Base-by-base conservation (phyloP, 2,113 vertebrate genomes). In the Marmota flaviventris region DNA sequence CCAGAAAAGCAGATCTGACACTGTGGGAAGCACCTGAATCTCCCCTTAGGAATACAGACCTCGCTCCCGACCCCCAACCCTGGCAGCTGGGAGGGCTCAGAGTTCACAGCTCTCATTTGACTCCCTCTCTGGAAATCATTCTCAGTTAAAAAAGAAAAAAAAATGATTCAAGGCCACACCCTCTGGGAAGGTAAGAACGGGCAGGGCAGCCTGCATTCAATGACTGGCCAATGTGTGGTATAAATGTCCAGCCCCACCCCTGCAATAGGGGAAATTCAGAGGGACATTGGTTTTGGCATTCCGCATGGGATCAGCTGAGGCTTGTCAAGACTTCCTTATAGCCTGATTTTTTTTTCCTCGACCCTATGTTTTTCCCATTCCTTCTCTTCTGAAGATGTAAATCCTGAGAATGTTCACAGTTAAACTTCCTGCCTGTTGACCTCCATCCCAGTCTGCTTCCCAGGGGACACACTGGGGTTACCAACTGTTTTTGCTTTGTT, bases 61-160 rank as follows among this genome's bases (percentile, higher is more conserved):
- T 14, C 37, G 3, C 0, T 2, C 45, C 3, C 5, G 16, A 34
- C 67, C 32, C 67, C 67, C 2, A 1, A 58, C 56, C 20, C 4
- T 2, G 0, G 6, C 5, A 29, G 51, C 67, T 16, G 25, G 14
- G 27, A 16, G 5, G 20, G 25, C 51, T 5, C 37, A 22, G 16
- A 9, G 0, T n/a, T 72, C 72, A 20, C 27, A 13, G 39, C 37
- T 77, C 70, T 76, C 61, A 27, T 16, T 1, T 3, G 51, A 37
- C 22, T 27, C 27, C 51, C 42, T 93, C 29, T 75, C 29, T n/a
- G 53, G 13, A 9, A 73, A 51, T 32, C 22, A 32, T 51, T 87
- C 61, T 77, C 61, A 32, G 22, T 27, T 17, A n/a, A 83, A 69
- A 39, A 14, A 51, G 51, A 37, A 3, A 69, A 39, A 14, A 51